Evolutionary conservation across 2,113 vertebrate species (phyloP).

Genomic region (Oncorhynchus tshawytscha): DNA sequence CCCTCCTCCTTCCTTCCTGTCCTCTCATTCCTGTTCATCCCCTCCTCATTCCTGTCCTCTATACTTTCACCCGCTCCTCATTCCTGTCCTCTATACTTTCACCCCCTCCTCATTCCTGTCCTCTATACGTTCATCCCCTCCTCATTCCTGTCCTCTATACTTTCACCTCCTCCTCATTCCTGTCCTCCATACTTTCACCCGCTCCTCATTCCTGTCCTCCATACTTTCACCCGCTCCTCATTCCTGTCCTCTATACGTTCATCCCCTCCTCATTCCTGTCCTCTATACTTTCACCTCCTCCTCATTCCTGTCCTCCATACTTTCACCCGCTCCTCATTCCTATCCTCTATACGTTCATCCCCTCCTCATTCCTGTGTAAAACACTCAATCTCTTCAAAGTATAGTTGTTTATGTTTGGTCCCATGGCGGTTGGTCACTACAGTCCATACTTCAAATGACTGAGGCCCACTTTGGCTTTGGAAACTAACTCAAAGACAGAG

Average conservation of each 20-base stretch:
- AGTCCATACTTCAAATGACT: slow-evolving; percentile 34
- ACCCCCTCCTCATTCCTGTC: no score
- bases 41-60: slow-evolving; percentile 19
- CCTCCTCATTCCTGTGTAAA: slow-evolving; percentile 25
- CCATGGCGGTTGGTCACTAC: slow-evolving; percentile 27
- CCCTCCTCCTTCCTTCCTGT: slow-evolving; percentile 17
- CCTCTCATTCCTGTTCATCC: not conserved
- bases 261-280: no score
- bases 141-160: not conserved
- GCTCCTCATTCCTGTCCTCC: slow-evolving; percentile 9
- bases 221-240: not conserved
- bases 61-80: not conserved
- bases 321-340: not conserved
- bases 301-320: no score
- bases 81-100: not conserved
- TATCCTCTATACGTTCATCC: not conserved
- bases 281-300: no score
- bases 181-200: not conserved
- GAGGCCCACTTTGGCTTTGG: slow-evolving; percentile 46
- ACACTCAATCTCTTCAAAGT: slow-evolving; percentile 32
- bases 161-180: not conserved
- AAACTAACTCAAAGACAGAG: slow-evolving; percentile 53
- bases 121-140: not conserved
- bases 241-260: not conserved
- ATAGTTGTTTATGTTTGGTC: slow-evolving; percentile 48